phyloP scores from a whole-genome alignment of 2,113 vertebrate genomes.

The Tupaia tana region DNA sequence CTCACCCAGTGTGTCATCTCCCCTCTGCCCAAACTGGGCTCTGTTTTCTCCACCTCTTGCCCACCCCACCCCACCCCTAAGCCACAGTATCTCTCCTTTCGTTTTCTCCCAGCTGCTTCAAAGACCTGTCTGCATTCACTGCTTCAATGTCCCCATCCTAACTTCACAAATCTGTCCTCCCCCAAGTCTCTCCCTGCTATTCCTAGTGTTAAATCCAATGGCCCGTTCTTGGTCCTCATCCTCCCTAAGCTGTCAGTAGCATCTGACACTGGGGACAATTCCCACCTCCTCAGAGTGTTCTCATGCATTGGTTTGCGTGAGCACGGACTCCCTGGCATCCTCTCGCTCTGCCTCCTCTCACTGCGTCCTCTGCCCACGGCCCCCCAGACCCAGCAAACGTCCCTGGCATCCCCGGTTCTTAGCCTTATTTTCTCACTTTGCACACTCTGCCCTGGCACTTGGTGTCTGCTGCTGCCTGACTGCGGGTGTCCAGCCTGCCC shows the following conservation, averaged over 20 bases:
- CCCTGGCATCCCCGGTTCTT: not conserved
- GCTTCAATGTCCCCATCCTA: not conserved
- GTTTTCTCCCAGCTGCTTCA: not conserved
- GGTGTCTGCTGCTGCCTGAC: not conserved
- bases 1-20: not conserved
- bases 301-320: not conserved
- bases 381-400: too few species aligned
- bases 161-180: not conserved
- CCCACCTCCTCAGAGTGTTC: not conserved
- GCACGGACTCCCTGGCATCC: not conserved
- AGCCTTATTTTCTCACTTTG: not conserved
- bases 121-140: not conserved
- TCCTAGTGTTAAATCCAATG: not conserved
- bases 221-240: not conserved
- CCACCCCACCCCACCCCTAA: not conserved
- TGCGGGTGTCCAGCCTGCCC: rapidly evolving
- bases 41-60: not conserved
- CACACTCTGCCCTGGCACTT: not conserved
- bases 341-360: not conserved
- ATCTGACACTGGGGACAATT: not conserved
- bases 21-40: not conserved
- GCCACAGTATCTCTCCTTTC: not conserved
- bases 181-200: not conserved
- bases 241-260: not conserved
- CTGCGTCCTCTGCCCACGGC: not conserved